phyloP scores from a whole-genome alignment of 2,797 vertebrate species.

The Anisognathus igniventris region DNA sequence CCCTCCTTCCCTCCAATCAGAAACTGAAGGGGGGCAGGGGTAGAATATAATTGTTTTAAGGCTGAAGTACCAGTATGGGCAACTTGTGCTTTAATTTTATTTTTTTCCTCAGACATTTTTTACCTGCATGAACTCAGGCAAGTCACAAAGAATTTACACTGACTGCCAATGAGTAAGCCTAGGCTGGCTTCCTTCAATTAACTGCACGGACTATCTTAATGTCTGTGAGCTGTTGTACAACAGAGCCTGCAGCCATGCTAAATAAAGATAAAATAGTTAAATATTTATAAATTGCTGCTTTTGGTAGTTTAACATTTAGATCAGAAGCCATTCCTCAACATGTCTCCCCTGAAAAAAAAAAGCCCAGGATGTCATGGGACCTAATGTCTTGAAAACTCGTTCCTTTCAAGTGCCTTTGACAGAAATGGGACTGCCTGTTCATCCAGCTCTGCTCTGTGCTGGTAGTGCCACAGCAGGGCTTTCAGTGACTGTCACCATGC shows the following conservation, averaged over 20 bases:
- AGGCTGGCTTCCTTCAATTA: neutral
- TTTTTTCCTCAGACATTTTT: neutral
- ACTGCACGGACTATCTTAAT: neutral
- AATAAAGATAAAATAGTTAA: neutral
- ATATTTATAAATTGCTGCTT: neutral
- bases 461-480: neutral
- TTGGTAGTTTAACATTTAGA: neutral
- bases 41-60: neutral
- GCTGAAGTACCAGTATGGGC: neutral
- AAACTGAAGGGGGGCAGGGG: neutral
- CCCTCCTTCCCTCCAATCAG: fast-evolving
- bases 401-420: conserved; percentile 10
- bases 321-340: neutral
- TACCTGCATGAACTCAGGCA: neutral
- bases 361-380: neutral
- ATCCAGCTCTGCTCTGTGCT: neutral
- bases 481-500: neutral
- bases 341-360: neutral
- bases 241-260: neutral
- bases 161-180: neutral
- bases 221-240: neutral
- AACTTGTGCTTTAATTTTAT: neutral
- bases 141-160: neutral
- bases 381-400: neutral
- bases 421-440: neutral